Evolutionary conservation across 2,888 invertebrate species (phyloP).

Genomic region (Iselma pallidipennis): DNA sequence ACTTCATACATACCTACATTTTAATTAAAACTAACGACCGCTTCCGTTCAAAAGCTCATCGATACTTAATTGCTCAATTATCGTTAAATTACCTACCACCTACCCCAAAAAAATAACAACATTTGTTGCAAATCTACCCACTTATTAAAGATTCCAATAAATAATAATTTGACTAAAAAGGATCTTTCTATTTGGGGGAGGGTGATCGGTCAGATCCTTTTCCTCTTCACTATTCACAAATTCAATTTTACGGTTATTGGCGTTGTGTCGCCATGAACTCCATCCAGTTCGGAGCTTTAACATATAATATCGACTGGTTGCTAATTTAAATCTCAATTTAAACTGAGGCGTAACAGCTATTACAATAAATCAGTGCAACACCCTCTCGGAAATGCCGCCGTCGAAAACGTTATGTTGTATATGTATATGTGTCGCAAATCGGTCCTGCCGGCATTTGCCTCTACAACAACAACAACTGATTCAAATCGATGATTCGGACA

Average conservation of each 20-base stretch:
- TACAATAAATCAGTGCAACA: constrained; percentile 56
- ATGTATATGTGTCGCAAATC: constrained; percentile 32
- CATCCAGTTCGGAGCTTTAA: constrained; percentile 33
- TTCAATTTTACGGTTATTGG: constrained; percentile 59
- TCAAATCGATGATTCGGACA: constrained; percentile 46
- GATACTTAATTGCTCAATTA: not conserved
- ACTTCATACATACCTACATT: not conserved
- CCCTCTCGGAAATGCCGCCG: constrained; percentile 38
- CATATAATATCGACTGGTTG: constrained; percentile 44
- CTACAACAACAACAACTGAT: constrained; percentile 38
- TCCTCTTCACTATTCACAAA: constrained; percentile 31
- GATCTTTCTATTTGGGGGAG: too few species aligned
- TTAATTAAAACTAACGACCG: not conserved
- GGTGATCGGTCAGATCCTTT: constrained; percentile 34
- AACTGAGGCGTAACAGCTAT: constrained; percentile 55
- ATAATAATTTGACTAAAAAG: too few species aligned
- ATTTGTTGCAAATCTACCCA: too few species aligned
- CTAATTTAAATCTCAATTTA: constrained; percentile 58
- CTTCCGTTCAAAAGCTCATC: not conserved
- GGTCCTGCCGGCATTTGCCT: constrained; percentile 28
- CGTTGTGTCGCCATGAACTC: constrained; percentile 47
- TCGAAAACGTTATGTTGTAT: constrained; percentile 29
- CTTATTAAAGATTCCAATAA: too few species aligned
- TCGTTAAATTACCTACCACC: not conserved
- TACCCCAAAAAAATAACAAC: too few species aligned